phyloP scores from a whole-genome alignment of 2,797 vertebrate genomes.

The Onychomys torridus region DNA sequence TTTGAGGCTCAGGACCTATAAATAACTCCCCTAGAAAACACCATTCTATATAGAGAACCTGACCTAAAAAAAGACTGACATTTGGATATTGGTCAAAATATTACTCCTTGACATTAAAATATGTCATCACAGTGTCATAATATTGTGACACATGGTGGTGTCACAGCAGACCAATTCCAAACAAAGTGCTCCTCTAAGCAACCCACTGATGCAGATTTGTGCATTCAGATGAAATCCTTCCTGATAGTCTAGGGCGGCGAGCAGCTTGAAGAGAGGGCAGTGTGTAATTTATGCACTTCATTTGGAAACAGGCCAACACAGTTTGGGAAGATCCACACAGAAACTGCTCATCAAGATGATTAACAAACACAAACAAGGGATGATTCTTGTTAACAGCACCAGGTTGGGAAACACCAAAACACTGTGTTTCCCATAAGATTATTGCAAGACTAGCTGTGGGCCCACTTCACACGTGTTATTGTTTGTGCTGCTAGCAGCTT shows the following conservation, averaged over 20 bases:
- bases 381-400: slow-evolving; percentile 78
- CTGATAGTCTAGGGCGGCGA: slow-evolving; percentile 59
- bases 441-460: slow-evolving; percentile 32
- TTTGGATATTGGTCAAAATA: slow-evolving; percentile 80
- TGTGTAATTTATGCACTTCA: slow-evolving; percentile 79
- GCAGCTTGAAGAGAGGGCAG: slow-evolving; percentile 80
- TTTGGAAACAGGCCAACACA: slow-evolving; percentile 79
- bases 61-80: slow-evolving; percentile 62
- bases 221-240: slow-evolving; percentile 61
- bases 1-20: slow-evolving; percentile 70
- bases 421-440: slow-evolving; percentile 73
- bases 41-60: slow-evolving; percentile 48
- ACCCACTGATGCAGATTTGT: slow-evolving; percentile 35
- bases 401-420: slow-evolving; percentile 82
- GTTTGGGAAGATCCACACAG: slow-evolving; percentile 75
- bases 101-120: slow-evolving; percentile 56
- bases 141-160: slow-evolving; percentile 67
- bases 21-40: slow-evolving; percentile 70
- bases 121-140: slow-evolving; percentile 50
- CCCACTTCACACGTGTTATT: slow-evolving; percentile 34
- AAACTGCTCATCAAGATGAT: slow-evolving; percentile 83
- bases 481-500: slow-evolving; percentile 34
- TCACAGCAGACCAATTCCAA: slow-evolving; percentile 35
- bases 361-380: slow-evolving; percentile 81
- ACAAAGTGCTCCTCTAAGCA: slow-evolving; percentile 1